phyloP scores from a whole-genome alignment of 2,113 vertebrate species.

The Microcebus murinus region DNA sequence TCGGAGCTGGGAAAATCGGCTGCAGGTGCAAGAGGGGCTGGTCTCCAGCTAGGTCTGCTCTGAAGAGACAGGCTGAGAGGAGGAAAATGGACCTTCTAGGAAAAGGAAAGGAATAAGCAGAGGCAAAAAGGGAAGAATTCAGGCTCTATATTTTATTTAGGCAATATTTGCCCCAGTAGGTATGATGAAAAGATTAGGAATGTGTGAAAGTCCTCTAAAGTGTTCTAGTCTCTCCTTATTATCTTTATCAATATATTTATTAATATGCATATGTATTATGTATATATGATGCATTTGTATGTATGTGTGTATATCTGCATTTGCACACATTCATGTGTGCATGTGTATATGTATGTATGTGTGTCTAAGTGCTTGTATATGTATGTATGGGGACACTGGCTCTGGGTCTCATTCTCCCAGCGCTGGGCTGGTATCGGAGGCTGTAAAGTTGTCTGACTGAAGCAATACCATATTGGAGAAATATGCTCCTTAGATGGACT shows the following conservation, averaged over 20 bases:
- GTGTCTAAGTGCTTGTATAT: not conserved
- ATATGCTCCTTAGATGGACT: not conserved
- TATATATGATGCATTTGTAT: accelerated
- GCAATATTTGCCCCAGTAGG: not conserved
- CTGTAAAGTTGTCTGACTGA: not conserved
- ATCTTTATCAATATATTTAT: not conserved
- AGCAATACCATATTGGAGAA: conserved; percentile 42
- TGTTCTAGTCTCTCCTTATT: not conserved
- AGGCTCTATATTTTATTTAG: not conserved
- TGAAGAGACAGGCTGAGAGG: not conserved
- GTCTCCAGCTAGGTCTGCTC: not conserved
- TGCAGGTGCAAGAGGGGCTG: accelerated
- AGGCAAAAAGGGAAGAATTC: not conserved
- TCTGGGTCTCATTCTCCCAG: not conserved
- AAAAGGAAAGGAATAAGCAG: not conserved
- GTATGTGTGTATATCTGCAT: accelerated
- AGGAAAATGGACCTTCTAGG: not conserved
- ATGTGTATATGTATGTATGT: not conserved
- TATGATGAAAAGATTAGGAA: not conserved
- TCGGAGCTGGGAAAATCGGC: not conserved
- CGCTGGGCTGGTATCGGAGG: accelerated
- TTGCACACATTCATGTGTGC: accelerated
- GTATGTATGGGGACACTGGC: not conserved
- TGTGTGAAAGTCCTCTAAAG: not conserved
- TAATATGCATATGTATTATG: not conserved